phyloP scores from a whole-genome alignment of 92 coral and sea anemone species.

The Paramuricea clavata region DNA sequence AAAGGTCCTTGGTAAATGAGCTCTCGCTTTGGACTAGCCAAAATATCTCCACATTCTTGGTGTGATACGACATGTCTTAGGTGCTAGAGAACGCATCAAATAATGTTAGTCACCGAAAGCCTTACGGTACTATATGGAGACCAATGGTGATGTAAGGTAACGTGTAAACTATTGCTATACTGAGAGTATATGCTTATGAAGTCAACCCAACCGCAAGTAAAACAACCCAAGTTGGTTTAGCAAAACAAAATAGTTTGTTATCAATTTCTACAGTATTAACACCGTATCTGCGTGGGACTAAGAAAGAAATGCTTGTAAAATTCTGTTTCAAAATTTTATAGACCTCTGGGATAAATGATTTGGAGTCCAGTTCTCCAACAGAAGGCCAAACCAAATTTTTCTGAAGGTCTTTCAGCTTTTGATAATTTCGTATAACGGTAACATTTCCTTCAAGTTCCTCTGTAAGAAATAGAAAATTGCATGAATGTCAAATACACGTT shows the following conservation, averaged over 20 bases:
- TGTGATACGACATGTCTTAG: slow-evolving; percentile 79
- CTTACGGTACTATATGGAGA: too few species aligned
- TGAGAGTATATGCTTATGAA: too few species aligned
- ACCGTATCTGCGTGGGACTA: too few species aligned
- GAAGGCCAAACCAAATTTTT: slow-evolving; percentile 96
- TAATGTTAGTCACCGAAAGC: too few species aligned
- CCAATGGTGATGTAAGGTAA: neutral
- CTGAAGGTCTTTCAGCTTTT: slow-evolving; percentile 91
- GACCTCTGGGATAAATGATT: slow-evolving; percentile 97
- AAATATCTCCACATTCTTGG: slow-evolving; percentile 91
- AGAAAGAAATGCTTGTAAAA: too few species aligned
- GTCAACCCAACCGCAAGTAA: too few species aligned
- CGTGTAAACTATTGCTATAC: too few species aligned
- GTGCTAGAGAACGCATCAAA: slow-evolving; percentile 64
- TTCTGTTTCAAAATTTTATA: neutral
- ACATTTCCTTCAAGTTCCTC: slow-evolving; percentile 98
- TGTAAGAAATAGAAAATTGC: slow-evolving; percentile 34
- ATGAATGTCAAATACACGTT: neutral
- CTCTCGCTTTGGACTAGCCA: slow-evolving; percentile 92
- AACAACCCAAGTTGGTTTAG: too few species aligned
- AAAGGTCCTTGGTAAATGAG: slow-evolving; percentile 90
- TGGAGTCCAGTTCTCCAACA: slow-evolving; percentile 92
- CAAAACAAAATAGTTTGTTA: too few species aligned
- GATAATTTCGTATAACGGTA: slow-evolving; percentile 88
- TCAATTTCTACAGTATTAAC: too few species aligned